Percentiles rank a stretch among this genome's conserved stretches.
These are phyloP conservation scores for Macaria notata DNA, from an alignment of 2,888 invertebrate genomes.

Conservation along the genomic window DNA sequence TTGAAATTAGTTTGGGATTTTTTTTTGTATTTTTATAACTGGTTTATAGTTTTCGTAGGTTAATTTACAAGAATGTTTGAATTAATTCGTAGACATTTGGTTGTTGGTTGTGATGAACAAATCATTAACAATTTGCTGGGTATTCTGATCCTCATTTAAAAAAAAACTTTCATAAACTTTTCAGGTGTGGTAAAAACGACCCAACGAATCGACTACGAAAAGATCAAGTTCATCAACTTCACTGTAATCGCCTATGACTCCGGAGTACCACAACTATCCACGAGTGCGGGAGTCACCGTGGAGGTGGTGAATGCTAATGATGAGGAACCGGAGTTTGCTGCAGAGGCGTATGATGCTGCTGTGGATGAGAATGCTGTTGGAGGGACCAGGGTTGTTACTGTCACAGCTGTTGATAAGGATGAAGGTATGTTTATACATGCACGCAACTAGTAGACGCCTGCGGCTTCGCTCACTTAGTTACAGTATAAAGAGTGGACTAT, in stretches of 20 bases:
- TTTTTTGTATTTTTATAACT: no score
- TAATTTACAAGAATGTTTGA: no score
- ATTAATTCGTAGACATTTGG: no score
- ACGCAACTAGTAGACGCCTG: no score
- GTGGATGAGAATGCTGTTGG: slow-evolving; percentile 89
- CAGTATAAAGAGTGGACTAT: no score
- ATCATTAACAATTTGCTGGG: no score
- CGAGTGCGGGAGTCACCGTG: slow-evolving; percentile 89
- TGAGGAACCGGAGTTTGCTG: slow-evolving; percentile 90
- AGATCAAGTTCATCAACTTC: slow-evolving; percentile 88
- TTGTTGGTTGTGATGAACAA: no score
- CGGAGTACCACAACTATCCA: slow-evolving; percentile 91
- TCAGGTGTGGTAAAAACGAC: slow-evolving; percentile 89
- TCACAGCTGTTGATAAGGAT: slow-evolving; percentile 90
- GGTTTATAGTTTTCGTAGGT: no score
- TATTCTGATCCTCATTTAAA: no score
- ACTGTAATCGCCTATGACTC: slow-evolving; percentile 92
- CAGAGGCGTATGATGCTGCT: slow-evolving; percentile 85
- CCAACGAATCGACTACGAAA: slow-evolving; percentile 92
- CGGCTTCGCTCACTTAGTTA: no score
- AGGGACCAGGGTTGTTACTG: slow-evolving; percentile 87
- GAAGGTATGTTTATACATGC: slow-evolving; percentile 81
- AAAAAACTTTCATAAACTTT: no score
- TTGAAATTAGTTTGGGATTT: no score
- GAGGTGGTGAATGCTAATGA: slow-evolving; percentile 93